These are phyloP conservation scores for Huso huso DNA, from an alignment of 2,797 vertebrate species.

Conservation along the genomic window DNA sequence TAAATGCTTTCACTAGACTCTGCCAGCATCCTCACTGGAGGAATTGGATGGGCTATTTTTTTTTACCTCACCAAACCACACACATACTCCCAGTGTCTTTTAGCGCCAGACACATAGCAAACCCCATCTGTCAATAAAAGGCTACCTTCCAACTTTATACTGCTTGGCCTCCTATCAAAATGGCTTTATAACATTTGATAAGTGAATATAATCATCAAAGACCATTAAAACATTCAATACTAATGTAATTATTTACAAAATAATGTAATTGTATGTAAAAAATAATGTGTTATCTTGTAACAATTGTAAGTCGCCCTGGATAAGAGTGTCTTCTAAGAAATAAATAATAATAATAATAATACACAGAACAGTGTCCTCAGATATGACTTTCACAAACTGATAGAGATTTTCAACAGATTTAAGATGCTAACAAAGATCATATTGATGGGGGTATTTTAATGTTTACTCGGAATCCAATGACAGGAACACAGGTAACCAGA, in stretches of 20 bases:
- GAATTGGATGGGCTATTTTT: conserved; percentile 1
- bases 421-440: no score
- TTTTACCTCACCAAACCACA: conserved; percentile 2
- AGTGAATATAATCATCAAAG: conserved; percentile 72
- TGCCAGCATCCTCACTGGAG: background rate
- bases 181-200: conserved; percentile 71
- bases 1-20: background rate
- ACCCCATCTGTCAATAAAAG: conserved; percentile 58
- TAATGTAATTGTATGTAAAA: no score
- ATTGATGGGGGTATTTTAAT: no score
- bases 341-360: no score
- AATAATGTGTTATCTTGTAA: no score
- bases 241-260: no score
- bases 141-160: conserved; percentile 53
- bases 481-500: no score
- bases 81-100: conserved; percentile 31
- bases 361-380: conserved; percentile 50
- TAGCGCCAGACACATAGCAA: conserved; percentile 58
- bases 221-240: conserved; percentile 54
- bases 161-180: conserved; percentile 68
- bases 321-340: no score
- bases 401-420: no score
- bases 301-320: no score
- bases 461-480: no score
- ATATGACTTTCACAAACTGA: conserved; percentile 49